Conservation (phyloP, 1,140 invertebrate genomes). For the Apis laboriosa region DNA sequence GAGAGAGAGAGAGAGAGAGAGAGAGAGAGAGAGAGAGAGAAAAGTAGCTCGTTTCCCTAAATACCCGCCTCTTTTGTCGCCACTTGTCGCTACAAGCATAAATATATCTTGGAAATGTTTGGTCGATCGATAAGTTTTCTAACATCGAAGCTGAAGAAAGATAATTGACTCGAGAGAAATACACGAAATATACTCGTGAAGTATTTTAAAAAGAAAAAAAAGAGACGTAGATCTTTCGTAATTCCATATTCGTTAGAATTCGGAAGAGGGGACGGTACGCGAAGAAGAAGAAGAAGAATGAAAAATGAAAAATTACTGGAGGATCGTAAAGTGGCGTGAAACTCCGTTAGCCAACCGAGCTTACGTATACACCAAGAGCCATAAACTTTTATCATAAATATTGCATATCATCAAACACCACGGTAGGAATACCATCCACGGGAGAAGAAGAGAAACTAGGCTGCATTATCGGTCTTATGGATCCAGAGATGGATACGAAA, state of each 20-base stretch:
- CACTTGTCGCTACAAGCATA: no score
- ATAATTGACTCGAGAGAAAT: no score
- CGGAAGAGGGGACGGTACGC: background rate
- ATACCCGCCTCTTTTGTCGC: no score
- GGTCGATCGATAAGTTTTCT: no score
- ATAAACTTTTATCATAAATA: constrained; percentile 60
- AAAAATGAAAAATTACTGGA: constrained; percentile 11
- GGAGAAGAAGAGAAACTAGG: constrained; percentile 42
- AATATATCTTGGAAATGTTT: no score
- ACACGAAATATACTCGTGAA: no score
- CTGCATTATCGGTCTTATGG: constrained; percentile 60
- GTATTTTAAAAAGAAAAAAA: no score
- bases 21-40: no score
- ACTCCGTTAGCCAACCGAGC: background rate
- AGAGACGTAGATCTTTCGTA: no score
- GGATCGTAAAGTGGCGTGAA: background rate
- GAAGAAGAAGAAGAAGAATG: background rate
- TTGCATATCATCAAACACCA: constrained; percentile 41
- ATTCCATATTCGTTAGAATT: constrained; percentile 15
- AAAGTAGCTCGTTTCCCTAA: no score
- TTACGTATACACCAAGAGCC: background rate
- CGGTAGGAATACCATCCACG: constrained; percentile 49
- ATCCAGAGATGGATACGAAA: constrained; percentile 46
- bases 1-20: no score
- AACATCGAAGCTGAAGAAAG: no score